Base-by-base conservation (phyloP, 2,797 vertebrate species). In the Dromococcyx pavoninus region DNA sequence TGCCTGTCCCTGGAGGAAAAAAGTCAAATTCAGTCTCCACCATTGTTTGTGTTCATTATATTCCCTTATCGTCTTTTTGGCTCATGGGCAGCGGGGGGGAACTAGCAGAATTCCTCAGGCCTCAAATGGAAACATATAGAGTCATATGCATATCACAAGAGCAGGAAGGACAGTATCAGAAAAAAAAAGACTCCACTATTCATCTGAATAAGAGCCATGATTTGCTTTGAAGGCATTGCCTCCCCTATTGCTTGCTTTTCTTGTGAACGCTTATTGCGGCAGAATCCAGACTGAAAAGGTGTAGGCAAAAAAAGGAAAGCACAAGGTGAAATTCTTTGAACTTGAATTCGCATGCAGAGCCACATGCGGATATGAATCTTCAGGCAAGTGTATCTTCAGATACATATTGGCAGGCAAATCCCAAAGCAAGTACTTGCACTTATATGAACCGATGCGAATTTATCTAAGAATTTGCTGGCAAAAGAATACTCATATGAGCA, bases 11-110 rank as follows among this genome's bases (percentile, higher is more conserved):
- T 43, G 56, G 93, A 86, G 96, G 78, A 93, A 92, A 86, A 86
- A 88, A 86, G 79, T 92, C 79, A 96, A 93, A 91, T 83, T 88
- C 96, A 92, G 53, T 81, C 93, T 94, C 79, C 81, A 75, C 94
- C 61, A 85, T 95, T 89, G 90, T 96, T 97, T 95, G 94, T 95
- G 91, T 95, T 95, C 92, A 85, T 89, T 91, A 89, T 91, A 95
- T 93, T 94, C 89, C 91, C 91, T 93, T 96, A 95, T 93, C 86
- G 21, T 91, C 85, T 80, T 95, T 89, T 94, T 92, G 77, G 93
- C 82, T 94, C 9, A 2, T 82, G 82, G 85, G 94, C 93, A 94
- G 89, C 48, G 6, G 94, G 86, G 69, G 91, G 85, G 92, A 91
- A 37, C 93, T 67, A 62, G 92, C 91, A 80, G 65, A 89, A 86